These are phyloP conservation scores for Sapajus apella DNA, from an alignment of 2,113 vertebrate species.

Conservation along the genomic window DNA sequence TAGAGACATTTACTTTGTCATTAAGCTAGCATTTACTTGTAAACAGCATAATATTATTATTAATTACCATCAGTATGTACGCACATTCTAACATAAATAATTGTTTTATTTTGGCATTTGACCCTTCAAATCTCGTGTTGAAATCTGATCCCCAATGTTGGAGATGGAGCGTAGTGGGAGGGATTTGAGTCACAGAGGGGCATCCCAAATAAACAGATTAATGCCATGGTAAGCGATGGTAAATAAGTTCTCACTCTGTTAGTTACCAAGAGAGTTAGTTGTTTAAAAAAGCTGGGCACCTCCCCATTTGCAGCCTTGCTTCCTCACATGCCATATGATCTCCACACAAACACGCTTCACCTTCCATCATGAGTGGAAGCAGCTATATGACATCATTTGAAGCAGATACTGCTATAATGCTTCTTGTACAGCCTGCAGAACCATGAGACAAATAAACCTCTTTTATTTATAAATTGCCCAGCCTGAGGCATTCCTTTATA, in stretches of 20 bases:
- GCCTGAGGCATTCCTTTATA: too few species aligned
- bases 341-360: not conserved
- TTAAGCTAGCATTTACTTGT: conserved; percentile 8
- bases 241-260: not conserved
- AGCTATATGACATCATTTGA: not conserved
- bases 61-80: not conserved
- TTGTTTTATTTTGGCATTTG: not conserved
- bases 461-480: too few species aligned
- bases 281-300: not conserved
- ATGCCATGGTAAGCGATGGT: not conserved
- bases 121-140: not conserved
- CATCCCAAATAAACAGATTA: not conserved
- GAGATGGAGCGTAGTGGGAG: not conserved
- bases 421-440: not conserved
- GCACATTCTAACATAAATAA: not conserved
- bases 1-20: not conserved
- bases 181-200: not conserved
- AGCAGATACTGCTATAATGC: not conserved
- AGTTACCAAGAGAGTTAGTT: not conserved
- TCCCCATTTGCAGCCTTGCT: not conserved
- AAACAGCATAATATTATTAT: conserved; percentile 30
- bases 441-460: not conserved
- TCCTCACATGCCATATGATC: not conserved
- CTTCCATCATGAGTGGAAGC: not conserved
- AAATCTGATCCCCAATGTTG: not conserved